Evolutionary conservation across 2,113 vertebrate genomes (phyloP).

Genomic region (Tricholaema leucomelas): DNA sequence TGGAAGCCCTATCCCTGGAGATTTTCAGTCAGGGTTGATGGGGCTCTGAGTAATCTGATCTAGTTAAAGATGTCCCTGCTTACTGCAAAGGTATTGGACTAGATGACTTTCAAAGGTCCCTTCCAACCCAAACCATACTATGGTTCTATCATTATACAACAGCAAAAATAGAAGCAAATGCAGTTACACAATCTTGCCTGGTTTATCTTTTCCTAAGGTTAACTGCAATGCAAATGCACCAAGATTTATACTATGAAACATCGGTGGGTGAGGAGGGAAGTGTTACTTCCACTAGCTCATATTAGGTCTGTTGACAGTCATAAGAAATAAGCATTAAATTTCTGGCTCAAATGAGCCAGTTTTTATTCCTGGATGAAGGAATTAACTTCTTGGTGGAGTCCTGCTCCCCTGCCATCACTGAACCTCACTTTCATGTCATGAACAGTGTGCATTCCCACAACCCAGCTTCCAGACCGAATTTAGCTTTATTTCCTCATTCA

Average conservation of each 20-base stretch:
- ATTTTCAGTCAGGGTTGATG: too few relatives aligned
- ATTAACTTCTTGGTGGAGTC: background rate
- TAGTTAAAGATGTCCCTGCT: too few relatives aligned
- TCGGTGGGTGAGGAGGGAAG: too few relatives aligned
- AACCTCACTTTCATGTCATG: background rate
- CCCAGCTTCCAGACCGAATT: background rate
- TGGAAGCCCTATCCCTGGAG: too few relatives aligned
- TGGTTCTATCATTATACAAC: background rate
- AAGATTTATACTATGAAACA: background rate
- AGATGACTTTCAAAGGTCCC: too few relatives aligned
- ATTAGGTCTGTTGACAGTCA: background rate
- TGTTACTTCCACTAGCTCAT: background rate
- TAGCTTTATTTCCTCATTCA: fast-evolving
- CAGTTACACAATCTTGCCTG: conserved; percentile 11
- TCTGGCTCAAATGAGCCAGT: background rate
- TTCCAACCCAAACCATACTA: too few relatives aligned
- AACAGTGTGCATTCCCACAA: background rate
- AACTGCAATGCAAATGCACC: conserved; percentile 5
- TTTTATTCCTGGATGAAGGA: background rate
- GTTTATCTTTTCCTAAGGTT: conserved; percentile 34
- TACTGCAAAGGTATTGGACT: too few relatives aligned
- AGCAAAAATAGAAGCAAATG: conserved; percentile 15
- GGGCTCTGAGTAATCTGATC: too few relatives aligned
- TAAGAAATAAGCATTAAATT: background rate
- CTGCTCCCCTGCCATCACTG: fast-evolving